Evolutionary conservation across 2,113 vertebrate species (phyloP).

Genomic region (Coryphaenoides rupestris): DNA sequence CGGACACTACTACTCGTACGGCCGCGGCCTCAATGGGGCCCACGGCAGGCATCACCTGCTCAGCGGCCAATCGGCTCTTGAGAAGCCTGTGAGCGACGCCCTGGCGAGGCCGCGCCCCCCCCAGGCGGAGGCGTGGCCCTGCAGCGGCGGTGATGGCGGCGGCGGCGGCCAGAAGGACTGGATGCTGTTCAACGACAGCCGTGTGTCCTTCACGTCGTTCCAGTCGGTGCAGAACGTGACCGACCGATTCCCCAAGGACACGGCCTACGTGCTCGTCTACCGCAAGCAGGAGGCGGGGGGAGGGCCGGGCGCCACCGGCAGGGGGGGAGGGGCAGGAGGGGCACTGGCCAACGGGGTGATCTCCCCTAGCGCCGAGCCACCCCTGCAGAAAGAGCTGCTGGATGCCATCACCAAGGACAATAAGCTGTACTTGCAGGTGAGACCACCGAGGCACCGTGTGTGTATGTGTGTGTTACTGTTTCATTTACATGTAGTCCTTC

Average conservation of each 20-base stretch:
- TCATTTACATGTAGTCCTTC: too few relatives aligned
- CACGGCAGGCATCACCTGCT: constrained; percentile 58
- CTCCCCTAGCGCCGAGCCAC: constrained; percentile 84
- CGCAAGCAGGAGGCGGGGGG: constrained; percentile 80
- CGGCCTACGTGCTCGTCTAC: constrained; percentile 96
- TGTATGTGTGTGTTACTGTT: too few relatives aligned
- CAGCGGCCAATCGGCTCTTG: constrained; percentile 49
- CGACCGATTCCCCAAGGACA: constrained; percentile 96
- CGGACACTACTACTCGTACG: constrained; percentile 97
- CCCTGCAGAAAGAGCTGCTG: constrained; percentile 95
- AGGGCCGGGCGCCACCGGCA: constrained; percentile 46
- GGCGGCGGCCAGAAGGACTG: constrained; percentile 81
- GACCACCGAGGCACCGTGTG: not conserved
- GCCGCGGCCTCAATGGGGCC: constrained; percentile 78
- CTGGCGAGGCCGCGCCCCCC: constrained; percentile 52
- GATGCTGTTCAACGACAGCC: constrained; percentile 98
- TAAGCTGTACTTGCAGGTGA: constrained; percentile 95
- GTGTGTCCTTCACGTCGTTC: constrained; percentile 96
- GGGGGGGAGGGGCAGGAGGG: too few relatives aligned
- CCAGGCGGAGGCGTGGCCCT: constrained; percentile 54
- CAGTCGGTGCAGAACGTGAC: constrained; percentile 96
- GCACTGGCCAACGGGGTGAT: constrained; percentile 74
- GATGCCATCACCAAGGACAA: constrained; percentile 98
- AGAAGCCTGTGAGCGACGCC: constrained; percentile 50
- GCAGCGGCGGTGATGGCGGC: constrained; percentile 52